Percentiles rank a stretch among this genome's conserved stretches.
These are phyloP conservation scores for Agriotes lineatus DNA, from an alignment of 2,888 invertebrate species.

Conservation along the genomic window DNA sequence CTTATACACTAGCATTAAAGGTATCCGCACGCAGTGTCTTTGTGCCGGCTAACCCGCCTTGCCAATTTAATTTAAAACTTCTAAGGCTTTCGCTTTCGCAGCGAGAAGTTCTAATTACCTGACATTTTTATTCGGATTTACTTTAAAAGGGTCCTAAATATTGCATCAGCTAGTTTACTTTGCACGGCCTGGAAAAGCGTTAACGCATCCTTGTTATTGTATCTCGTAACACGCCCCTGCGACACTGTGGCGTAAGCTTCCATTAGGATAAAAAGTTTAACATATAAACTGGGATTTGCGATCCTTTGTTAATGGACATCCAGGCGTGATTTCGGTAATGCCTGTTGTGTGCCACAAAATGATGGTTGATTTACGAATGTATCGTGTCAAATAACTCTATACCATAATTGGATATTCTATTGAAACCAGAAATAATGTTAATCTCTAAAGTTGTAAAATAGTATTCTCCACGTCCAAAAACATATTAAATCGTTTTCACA, in stretches of 20 bases:
- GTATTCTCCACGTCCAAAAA: too few species aligned
- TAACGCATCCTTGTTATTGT: slow-evolving; percentile 25
- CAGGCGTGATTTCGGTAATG: too few species aligned
- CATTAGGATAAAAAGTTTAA: slow-evolving; percentile 29
- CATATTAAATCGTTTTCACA: too few species aligned
- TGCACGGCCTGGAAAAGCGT: slow-evolving; percentile 21
- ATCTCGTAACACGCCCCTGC: slow-evolving; percentile 5
- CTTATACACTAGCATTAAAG: not conserved
- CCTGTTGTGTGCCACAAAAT: too few species aligned
- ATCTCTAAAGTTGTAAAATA: too few species aligned
- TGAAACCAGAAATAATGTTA: too few species aligned
- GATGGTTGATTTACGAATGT: too few species aligned
- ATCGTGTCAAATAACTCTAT: too few species aligned
- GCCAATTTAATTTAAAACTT: slow-evolving; percentile 12
- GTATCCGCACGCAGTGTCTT: not conserved
- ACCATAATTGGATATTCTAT: too few species aligned
- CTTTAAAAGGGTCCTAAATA: slow-evolving; percentile 9
- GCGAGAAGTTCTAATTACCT: slow-evolving; percentile 7
- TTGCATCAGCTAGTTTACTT: slow-evolving; percentile 18
- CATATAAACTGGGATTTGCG: slow-evolving; percentile 23
- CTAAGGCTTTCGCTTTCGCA: slow-evolving; percentile 12
- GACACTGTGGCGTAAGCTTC: slow-evolving; percentile 23
- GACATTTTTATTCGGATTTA: slow-evolving; percentile 4
- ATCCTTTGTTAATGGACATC: too few species aligned
- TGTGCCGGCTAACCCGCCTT: not conserved